Evolutionary conservation across 1,140 invertebrate species (phyloP).

Genomic region (Drosophila ficusphila): DNA sequence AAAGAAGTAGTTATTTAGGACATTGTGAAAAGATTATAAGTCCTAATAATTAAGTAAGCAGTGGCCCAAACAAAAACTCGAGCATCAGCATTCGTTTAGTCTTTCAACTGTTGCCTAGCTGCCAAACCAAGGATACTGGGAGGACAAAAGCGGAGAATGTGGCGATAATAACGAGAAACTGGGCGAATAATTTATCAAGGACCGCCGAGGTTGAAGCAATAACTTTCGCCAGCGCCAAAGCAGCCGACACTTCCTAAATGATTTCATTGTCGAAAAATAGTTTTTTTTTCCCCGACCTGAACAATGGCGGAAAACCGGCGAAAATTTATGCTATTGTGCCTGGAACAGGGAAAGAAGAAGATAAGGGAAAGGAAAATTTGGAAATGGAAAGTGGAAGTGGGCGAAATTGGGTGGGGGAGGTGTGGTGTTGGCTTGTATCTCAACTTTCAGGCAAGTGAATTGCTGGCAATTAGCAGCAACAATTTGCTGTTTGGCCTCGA

Average conservation of each 20-base stretch:
- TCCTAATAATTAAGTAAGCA: slow-evolving; percentile 45
- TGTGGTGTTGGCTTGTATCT: slow-evolving; percentile 27
- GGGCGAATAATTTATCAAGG: slow-evolving; percentile 74
- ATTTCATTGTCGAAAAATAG: slow-evolving; percentile 77
- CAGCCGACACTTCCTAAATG: slow-evolving; percentile 72
- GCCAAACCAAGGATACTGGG: neutral
- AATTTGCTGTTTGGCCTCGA: slow-evolving; percentile 79
- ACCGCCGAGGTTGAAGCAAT: slow-evolving; percentile 55
- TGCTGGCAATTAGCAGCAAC: slow-evolving; percentile 75
- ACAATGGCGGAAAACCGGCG: slow-evolving; percentile 39
- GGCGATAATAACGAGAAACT: slow-evolving; percentile 20
- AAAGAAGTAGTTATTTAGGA: neutral
- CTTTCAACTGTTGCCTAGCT: slow-evolving; percentile 47
- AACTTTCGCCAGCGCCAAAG: slow-evolving; percentile 46
- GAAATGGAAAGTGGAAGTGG: neutral
- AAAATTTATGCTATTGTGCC: slow-evolving; percentile 48
- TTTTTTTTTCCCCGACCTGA: slow-evolving; percentile 38
- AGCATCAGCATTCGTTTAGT: slow-evolving; percentile 6
- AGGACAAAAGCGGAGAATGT: neutral
- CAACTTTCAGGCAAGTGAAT: slow-evolving; percentile 59
- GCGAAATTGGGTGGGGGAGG: neutral
- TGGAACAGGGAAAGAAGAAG: neutral
- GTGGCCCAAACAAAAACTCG: slow-evolving; percentile 16
- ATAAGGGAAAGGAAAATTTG: neutral
- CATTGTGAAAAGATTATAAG: neutral